phyloP scores from a whole-genome alignment of 2,797 vertebrate genomes.

The Paguma larvata region DNA sequence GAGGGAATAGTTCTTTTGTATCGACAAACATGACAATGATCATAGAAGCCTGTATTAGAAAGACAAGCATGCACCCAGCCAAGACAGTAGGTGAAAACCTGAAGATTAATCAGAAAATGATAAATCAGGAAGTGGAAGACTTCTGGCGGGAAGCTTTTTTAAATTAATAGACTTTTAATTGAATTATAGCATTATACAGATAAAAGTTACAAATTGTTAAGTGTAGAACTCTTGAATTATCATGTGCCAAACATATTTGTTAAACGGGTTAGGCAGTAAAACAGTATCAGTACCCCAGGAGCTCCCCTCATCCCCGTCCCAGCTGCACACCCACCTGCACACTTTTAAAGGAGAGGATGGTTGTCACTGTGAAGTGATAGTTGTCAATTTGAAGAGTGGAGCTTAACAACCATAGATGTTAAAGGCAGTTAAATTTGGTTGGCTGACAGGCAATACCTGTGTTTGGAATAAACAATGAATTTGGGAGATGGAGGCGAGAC shows the following conservation, averaged over 20 bases:
- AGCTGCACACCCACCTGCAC: neutral
- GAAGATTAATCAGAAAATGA: neutral
- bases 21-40: neutral
- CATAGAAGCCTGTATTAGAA: neutral
- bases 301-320: neutral
- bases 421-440: neutral
- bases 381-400: neutral
- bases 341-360: neutral
- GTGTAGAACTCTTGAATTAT: neutral
- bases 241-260: neutral
- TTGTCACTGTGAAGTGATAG: neutral
- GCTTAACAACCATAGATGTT: neutral
- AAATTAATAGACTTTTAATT: neutral
- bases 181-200: neutral
- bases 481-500: neutral
- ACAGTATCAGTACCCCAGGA: neutral
- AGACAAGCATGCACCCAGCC: neutral
- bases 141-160: neutral
- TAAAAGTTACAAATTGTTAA: neutral
- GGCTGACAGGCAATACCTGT: neutral
- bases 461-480: slow-evolving; percentile 37
- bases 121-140: slow-evolving; percentile 6
- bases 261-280: neutral
- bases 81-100: neutral
- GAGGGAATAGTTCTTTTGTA: neutral